Conservation (phyloP, 2,113 vertebrate species). For the Nycticryphes semicollaris region DNA sequence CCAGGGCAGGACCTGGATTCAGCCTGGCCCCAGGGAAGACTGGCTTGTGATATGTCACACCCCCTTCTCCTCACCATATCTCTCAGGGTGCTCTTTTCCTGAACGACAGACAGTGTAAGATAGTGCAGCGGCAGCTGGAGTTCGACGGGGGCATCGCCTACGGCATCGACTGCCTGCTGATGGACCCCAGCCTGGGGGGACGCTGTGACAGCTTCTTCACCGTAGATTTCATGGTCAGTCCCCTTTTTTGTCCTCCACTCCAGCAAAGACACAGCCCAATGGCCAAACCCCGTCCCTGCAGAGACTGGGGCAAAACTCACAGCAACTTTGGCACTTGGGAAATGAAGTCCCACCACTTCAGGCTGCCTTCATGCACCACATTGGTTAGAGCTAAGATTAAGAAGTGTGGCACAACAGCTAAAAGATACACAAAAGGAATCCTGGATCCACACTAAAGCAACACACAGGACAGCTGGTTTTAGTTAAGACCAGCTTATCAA, state of each 20-base stretch:
- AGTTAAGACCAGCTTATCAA: not conserved
- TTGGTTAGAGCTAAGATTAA: not conserved
- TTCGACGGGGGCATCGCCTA: conserved; percentile 86
- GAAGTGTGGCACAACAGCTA: fast-evolving
- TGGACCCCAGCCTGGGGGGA: conserved; percentile 85
- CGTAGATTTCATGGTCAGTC: conserved; percentile 74
- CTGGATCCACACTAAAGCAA: not conserved
- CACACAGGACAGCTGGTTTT: fast-evolving
- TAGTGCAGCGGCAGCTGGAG: conserved; percentile 82
- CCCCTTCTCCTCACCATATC: not conserved
- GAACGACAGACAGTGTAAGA: conserved; percentile 78
- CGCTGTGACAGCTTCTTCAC: conserved; percentile 83
- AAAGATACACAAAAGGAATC: not conserved
- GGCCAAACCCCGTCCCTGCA: too few relatives aligned
- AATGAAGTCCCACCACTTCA: not conserved
- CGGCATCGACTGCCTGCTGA: conserved; percentile 89
- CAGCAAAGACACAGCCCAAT: not conserved
- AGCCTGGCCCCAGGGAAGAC: not conserved
- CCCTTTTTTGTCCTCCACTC: too few relatives aligned
- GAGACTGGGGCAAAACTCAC: fast-evolving
- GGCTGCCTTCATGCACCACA: fast-evolving
- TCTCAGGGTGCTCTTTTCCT: conserved; percentile 87
- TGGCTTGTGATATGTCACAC: not conserved
- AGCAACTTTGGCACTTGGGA: not conserved
- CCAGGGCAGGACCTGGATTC: not conserved